phyloP scores from a whole-genome alignment of 2,888 invertebrate species.

The Caenorhabditis macrosperma region DNA sequence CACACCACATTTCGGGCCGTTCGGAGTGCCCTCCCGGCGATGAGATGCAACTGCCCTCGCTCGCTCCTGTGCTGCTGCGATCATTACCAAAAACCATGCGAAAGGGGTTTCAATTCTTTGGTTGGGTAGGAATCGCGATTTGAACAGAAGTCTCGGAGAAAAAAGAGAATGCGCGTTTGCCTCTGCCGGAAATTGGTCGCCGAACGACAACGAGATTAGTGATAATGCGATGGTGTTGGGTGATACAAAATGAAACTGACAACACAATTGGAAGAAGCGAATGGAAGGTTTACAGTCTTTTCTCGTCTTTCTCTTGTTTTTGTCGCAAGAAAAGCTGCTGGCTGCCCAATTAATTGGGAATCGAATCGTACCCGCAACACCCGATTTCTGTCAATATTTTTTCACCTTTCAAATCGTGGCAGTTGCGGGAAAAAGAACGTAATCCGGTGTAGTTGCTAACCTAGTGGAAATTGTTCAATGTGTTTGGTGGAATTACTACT shows the following conservation, averaged over 20 bases:
- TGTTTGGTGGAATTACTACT: slow-evolving; percentile 6
- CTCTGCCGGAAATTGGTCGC: slow-evolving; percentile 27
- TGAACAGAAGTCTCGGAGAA: background rate
- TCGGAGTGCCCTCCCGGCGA: slow-evolving; percentile 12
- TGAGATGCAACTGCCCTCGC: background rate
- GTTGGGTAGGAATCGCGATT: background rate
- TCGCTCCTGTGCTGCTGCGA: background rate
- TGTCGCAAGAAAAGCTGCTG: background rate
- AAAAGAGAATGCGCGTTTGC: background rate
- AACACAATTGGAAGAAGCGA: slow-evolving; percentile 33
- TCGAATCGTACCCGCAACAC: background rate
- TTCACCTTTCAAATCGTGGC: slow-evolving; percentile 7
- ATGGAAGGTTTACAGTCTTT: slow-evolving; percentile 6
- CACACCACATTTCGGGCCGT: slow-evolving; percentile 40
- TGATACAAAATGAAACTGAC: slow-evolving; percentile 55
- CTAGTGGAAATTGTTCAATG: background rate
- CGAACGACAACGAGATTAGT: slow-evolving; percentile 37
- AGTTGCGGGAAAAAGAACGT: background rate
- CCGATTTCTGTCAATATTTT: slow-evolving; percentile 26
- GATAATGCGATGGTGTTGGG: slow-evolving; percentile 38
- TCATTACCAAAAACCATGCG: slow-evolving; percentile 24
- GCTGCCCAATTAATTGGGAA: background rate
- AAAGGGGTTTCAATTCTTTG: background rate
- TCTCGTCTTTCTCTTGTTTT: slow-evolving; percentile 7
- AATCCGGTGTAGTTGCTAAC: slow-evolving; percentile 23